Conservation (phyloP, 2,113 vertebrate genomes). For the Sphyrna mokarran region DNA sequence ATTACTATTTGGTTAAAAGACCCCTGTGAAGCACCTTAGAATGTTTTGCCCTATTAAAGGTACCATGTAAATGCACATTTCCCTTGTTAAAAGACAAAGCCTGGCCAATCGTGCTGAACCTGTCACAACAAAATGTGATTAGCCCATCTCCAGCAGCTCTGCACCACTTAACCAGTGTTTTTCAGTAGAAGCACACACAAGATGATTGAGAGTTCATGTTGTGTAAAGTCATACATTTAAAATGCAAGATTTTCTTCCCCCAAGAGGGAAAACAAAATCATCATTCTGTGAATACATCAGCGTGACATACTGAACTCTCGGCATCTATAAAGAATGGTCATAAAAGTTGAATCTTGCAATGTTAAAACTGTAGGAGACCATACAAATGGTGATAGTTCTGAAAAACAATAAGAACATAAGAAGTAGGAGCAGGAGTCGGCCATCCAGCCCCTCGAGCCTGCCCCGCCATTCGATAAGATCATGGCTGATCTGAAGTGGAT, state of each 20-base stretch:
- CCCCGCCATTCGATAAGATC: no score
- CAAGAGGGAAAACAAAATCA: not conserved
- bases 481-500: no score
- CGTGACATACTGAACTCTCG: no score
- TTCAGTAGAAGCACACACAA: not conserved
- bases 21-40: not conserved
- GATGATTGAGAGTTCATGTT: not conserved
- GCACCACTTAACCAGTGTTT: not conserved
- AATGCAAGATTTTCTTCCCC: not conserved
- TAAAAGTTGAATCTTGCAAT: no score
- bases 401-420: no score
- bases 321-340: no score
- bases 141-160: not conserved
- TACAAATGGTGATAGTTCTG: no score
- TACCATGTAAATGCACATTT: not conserved
- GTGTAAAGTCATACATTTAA: not conserved
- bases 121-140: not conserved
- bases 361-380: no score
- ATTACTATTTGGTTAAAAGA: not conserved
- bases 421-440: no score
- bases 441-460: no score
- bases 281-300: not conserved
- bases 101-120: not conserved
- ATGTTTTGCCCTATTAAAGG: not conserved
- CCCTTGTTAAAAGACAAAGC: not conserved